Evolutionary conservation across 2,888 invertebrate genomes (phyloP), one percentile per base, ranked within the genome.

Genomic region (Neria commutata): DNA sequence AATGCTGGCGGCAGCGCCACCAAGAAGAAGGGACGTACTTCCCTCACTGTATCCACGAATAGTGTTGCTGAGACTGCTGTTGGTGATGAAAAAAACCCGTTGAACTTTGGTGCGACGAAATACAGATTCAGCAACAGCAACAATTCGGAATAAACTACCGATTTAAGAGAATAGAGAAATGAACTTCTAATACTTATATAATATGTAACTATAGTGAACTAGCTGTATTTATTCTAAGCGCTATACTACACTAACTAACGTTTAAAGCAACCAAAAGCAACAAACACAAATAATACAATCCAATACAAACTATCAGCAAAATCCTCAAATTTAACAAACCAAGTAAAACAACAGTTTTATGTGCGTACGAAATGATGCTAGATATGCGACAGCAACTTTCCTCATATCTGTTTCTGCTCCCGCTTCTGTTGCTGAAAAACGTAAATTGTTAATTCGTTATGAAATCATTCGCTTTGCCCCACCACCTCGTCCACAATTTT

Each of bases 201-300:
- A 37, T 14, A 14, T 37, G n/a, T 42, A 10, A 14, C 17, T 42
- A 19, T 19, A 42, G 42, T 6, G 21, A 47, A 54, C 21, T 34
- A 49, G 14, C 46, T 47, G 49, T 34, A 37, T 19, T 58, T 48
- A 37, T 45, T 52, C 48, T 53, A 53, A 48, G 53, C 57, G 52
- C 53, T 53, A n/a, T n/a, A n/a, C 53, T 48, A 46, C 26, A n/a
- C 16, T 50, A 56, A 42, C 42, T 16, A 2, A 42, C 17, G 17
- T 16, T 8, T 16, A 1, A 11, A 16, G 19, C 45, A 11, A 45
- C 17, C 17, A n/a, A 45, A 11, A 19, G 45, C 16, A 45, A 19
- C 16, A 19, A 17, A 45, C 17, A 10, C 16, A 16, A 17, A 45
- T 10, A 45, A 16, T 11, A 45, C 45, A n/a, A 14, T 11, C 19